Evolutionary conservation across 2,888 invertebrate genomes (phyloP), one percentile per base, ranked within the genome.

Genomic region (Cheilosia soror): DNA sequence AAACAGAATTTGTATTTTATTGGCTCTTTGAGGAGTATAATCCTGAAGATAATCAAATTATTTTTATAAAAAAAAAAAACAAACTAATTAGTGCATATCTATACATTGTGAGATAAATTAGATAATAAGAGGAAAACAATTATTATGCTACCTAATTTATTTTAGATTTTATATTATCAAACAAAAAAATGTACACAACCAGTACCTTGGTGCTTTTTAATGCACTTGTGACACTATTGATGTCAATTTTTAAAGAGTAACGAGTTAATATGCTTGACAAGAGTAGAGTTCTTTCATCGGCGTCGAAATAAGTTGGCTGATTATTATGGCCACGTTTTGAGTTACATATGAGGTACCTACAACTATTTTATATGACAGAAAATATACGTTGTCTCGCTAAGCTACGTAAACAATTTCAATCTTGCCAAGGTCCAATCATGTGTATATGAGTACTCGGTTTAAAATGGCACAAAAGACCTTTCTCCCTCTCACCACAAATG

Each of bases 11-110:
- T 33, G 11, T 57, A 29, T 42, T 53, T 66, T 76, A 42, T 65
- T 71, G 55, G 58, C 76, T 78, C 55, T 73, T 73, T 73, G 73
- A 47, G 68, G 40, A 68, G 58, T 33, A 37, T 78, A 71, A 66
- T 72, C 71, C 63, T 73, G 58, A 65, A 69, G 79, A 75, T 84
- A 84, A 84, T 84, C 69, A 79, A 75, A 84, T 58, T 83, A 79
- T 84, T 84, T 72, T 83, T 83, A 57, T 73, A 72, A 72, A 60
- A 25, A 40, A 42, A 55, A 42, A 29, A 29, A 65, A 53, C 44
- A 20, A 11, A 76, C 63, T 69, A 63, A 69, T 73, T 68, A 77
- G 71, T 66, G 82, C 82, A 82, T 79, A 84, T 83, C 83, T 75
- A 51, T 29, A 65, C 63, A 73, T 83, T 75, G 83, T 79, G 73